phyloP scores from a whole-genome alignment of 2,797 vertebrate species.

The Rhinella marina region DNA sequence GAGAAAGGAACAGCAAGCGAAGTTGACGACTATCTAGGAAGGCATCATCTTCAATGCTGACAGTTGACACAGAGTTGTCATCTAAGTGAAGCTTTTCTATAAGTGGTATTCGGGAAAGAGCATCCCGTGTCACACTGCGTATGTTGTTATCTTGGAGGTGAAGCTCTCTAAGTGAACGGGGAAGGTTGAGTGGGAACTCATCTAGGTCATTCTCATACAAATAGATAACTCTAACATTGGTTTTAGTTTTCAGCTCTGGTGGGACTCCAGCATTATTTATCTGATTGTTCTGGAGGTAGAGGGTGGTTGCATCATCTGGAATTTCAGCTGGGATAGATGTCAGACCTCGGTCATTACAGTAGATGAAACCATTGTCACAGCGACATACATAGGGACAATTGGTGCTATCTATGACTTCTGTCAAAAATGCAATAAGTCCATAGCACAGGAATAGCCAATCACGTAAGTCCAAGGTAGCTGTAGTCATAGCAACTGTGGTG shows the following conservation, averaged over 20 bases:
- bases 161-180: constrained; percentile 87
- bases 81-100: constrained; percentile 93
- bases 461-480: constrained; percentile 73
- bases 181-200: constrained; percentile 87
- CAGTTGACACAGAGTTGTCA: constrained; percentile 94
- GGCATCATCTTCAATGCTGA: constrained; percentile 93
- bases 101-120: constrained; percentile 86
- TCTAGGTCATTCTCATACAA: constrained; percentile 94
- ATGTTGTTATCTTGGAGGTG: constrained; percentile 98
- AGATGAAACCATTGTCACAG: constrained; percentile 91
- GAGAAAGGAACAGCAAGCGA: constrained; percentile 88
- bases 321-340: constrained; percentile 86
- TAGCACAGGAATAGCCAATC: constrained; percentile 82
- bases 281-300: constrained; percentile 97
- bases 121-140: constrained; percentile 82
- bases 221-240: constrained; percentile 87
- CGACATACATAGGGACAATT: constrained; percentile 88
- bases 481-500: constrained; percentile 68
- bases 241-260: constrained; percentile 80
- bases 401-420: constrained; percentile 77
- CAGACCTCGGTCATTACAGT: constrained; percentile 94
- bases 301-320: constrained; percentile 86
- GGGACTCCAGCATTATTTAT: constrained; percentile 91
- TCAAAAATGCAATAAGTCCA: constrained; percentile 80
- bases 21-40: constrained; percentile 87